Base-by-base conservation (phyloP, 2,797 vertebrate genomes). In the Cynopterus sphinx region DNA sequence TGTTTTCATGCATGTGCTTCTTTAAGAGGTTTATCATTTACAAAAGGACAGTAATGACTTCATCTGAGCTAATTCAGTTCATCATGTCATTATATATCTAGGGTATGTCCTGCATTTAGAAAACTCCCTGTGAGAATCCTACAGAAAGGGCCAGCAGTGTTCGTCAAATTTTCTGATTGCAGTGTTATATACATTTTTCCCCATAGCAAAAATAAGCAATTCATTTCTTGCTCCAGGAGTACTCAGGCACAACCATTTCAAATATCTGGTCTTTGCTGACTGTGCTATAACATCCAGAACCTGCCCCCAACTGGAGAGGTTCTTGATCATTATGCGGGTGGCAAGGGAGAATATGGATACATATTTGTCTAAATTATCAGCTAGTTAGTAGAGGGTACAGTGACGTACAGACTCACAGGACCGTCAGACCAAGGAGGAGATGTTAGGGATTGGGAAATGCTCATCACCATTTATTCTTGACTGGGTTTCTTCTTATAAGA, bases 11-110 rank as follows among this genome's bases (percentile, higher is more conserved):
- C 87, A 65, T 82, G 71, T 4, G 19, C 24, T 93, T 71, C 91
- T 97, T 97, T 68, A 94, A 95, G 92, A 93, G 83, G 24, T 57
- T 74, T 97, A 28, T 97, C 95, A 96, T 97, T 97, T 97, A 96
- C 68, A 85, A 96, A 91, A 91, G 97, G 65, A 87, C 46, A 90
- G 83, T 90, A 97, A 98, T 91, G 73, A 61, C 21, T 97, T 77
- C 74, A 95, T 79, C 79, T 74, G 55, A 97, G 57, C 33, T 95
- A 87, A 86, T 97, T 87, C 59, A 67, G 83, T 94, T 96, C 81
- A 97, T 95, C 93, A 91, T 83, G 92, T 81, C 49, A 94, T 97
- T 96, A 93, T 95, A 26, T 70, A 97, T 94, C 98, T 96, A 95
- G 87, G 61, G 43, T 33, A 94, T 31, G 90, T 89, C 19, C 19